phyloP scores from a whole-genome alignment of 2,797 vertebrate genomes.

The Poeciliopsis turneri region DNA sequence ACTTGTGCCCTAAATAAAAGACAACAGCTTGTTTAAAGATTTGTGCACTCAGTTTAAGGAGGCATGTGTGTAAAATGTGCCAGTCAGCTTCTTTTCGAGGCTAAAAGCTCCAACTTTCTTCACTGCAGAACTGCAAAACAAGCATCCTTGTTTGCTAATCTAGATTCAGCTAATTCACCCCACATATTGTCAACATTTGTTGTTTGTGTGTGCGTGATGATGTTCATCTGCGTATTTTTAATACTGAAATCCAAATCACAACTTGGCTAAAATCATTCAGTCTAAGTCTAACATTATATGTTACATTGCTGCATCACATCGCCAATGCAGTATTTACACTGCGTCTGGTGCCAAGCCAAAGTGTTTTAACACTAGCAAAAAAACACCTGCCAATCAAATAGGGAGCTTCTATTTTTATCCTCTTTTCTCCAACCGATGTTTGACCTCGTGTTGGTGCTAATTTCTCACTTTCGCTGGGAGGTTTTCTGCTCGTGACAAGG shows the following conservation, averaged over 20 bases:
- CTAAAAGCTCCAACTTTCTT: not conserved
- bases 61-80: not conserved
- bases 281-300: not conserved
- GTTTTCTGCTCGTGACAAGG: not conserved
- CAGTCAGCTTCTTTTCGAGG: not conserved
- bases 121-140: not conserved
- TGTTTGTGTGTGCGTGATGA: not conserved
- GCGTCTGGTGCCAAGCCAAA: not conserved
- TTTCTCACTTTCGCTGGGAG: not conserved
- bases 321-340: not conserved
- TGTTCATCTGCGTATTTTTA: not conserved
- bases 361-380: slow-evolving; percentile 14
- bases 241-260: slow-evolving; percentile 8
- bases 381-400: slow-evolving; percentile 16
- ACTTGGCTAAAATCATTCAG: too few relatives aligned
- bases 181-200: not conserved
- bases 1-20: not conserved
- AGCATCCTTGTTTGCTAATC: not conserved
- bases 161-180: not conserved
- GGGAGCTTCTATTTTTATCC: not conserved
- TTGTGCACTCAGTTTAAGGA: not conserved
- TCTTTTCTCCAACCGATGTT: not conserved
- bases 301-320: not conserved
- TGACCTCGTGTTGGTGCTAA: not conserved
- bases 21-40: not conserved